Conservation (phyloP, 2,113 vertebrate species). For the Pogona vitticeps region DNA sequence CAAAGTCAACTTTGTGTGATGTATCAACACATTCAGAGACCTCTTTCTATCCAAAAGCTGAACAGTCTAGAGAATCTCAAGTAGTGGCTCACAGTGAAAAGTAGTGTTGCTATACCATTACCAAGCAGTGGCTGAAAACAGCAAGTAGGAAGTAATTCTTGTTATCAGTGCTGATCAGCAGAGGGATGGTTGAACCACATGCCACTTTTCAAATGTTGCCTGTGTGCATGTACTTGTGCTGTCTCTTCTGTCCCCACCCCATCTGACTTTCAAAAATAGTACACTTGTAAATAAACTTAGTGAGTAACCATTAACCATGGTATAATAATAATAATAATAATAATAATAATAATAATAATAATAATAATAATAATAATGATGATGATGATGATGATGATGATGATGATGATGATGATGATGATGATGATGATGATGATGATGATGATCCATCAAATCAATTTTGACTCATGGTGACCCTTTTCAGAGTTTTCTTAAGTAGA, state of each 20-base stretch:
- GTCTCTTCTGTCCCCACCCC: neutral
- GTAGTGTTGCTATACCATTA: neutral
- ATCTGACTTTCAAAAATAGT: neutral
- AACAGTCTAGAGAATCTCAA: neutral
- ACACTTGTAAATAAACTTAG: neutral
- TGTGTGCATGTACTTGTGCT: neutral
- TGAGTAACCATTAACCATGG: neutral
- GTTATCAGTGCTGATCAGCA: neutral
- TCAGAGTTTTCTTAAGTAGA: too few relatives aligned
- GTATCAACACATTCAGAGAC: neutral
- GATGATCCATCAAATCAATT: too few relatives aligned
- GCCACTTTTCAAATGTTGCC: neutral
- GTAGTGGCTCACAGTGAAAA: neutral
- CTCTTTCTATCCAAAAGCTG: neutral
- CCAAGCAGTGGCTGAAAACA: neutral
- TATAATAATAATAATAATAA: too few relatives aligned
- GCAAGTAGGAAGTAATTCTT: neutral
- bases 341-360: too few relatives aligned
- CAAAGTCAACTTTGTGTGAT: neutral
- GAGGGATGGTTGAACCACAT: neutral
- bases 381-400: too few relatives aligned
- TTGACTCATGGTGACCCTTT: too few relatives aligned
- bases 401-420: too few relatives aligned
- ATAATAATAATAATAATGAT: too few relatives aligned
- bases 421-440: too few relatives aligned